Evolutionary conservation across 2,113 vertebrate species (phyloP), one percentile per base, ranked within the genome.

Genomic region (Callipepla squamata): DNA sequence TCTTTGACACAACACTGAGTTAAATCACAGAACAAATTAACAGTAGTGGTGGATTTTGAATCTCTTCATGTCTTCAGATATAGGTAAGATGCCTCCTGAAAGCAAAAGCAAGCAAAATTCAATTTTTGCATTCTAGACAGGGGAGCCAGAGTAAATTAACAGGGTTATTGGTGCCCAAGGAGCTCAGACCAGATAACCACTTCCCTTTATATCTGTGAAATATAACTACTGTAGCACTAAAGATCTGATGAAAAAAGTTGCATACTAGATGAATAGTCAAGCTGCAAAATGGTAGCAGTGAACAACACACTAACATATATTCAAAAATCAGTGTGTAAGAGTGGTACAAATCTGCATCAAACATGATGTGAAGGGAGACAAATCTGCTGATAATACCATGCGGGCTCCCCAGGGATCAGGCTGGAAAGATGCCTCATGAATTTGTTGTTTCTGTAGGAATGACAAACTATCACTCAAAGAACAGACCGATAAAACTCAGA

Each of bases 401-500:
- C 0, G 1, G 16, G 36, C 5, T 83, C 16, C 45, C 28, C 55
- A 63, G 38, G 45, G 40, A 50, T n/a, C 45, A 82, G 25, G 11
- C 4, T 91, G 8, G n/a, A 74, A 80, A 88, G 42, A 69, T 1
- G 4, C 3, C 19, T 70, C 36, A 21, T 1, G 2, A 4, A 25
- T 70, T 42, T 80, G 19, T 42, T 34, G 80, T n/a, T 16, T 4
- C 13, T 0, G 0, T 38, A 58, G 7, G 36, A n/a, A 12, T 21
- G 18, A 32, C n/a, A 40, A 90, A 42, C 13, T 5, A 74, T 0
- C 1, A 15, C 21, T n/a, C 2, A 6, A 82, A 58, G 21, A 36
- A 42, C 23, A 26, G 18, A 58, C 55, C 55, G n/a, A n/a, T n/a
- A n/a, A n/a, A 58, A 26, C 16, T 59, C 25, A 42, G 26, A 67